Percentiles rank a stretch among this genome's conserved stretches.
phyloP scores from a whole-genome alignment of 1,140 invertebrate species.

The Drosophila persimilis region DNA sequence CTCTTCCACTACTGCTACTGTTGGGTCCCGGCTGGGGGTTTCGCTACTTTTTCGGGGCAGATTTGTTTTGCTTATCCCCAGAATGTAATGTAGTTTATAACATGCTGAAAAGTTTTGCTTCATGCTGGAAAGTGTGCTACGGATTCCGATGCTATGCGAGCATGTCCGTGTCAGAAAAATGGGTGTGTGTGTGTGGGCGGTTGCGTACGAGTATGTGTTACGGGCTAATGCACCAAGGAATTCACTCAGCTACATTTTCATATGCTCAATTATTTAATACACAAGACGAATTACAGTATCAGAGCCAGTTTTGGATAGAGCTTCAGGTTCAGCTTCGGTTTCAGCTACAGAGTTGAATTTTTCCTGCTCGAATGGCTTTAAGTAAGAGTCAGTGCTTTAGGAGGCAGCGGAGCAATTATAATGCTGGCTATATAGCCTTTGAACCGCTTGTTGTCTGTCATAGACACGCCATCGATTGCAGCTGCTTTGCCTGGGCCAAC shows the following conservation, averaged over 20 bases:
- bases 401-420: conserved; percentile 59
- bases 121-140: conserved; percentile 50
- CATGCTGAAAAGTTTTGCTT: conserved; percentile 68
- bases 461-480: conserved; percentile 72
- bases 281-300: conserved; percentile 26
- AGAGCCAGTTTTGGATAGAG: conserved; percentile 26
- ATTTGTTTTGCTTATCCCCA: conserved; percentile 75
- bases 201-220: conserved; percentile 19
- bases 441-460: conserved; percentile 68
- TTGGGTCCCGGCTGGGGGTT: background rate
- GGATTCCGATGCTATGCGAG: conserved; percentile 17
- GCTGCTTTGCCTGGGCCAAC: conserved; percentile 41
- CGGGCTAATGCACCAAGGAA: conserved; percentile 59
- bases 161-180: background rate
- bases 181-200: background rate
- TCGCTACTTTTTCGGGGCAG: conserved; percentile 34
- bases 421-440: conserved; percentile 64
- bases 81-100: conserved; percentile 72
- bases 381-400: conserved; percentile 10
- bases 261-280: conserved; percentile 75
- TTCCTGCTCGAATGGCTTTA: conserved; percentile 56
- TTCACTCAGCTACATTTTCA: conserved; percentile 68
- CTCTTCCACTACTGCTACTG: too few relatives aligned
- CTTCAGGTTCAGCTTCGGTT: conserved; percentile 27
- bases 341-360: conserved; percentile 20